A percentile compares a stretch with the other conserved stretches of the same genome.
These are phyloP conservation scores for Eulemur rufifrons DNA, from an alignment of 2,113 vertebrate genomes.

Conservation along the genomic window DNA sequence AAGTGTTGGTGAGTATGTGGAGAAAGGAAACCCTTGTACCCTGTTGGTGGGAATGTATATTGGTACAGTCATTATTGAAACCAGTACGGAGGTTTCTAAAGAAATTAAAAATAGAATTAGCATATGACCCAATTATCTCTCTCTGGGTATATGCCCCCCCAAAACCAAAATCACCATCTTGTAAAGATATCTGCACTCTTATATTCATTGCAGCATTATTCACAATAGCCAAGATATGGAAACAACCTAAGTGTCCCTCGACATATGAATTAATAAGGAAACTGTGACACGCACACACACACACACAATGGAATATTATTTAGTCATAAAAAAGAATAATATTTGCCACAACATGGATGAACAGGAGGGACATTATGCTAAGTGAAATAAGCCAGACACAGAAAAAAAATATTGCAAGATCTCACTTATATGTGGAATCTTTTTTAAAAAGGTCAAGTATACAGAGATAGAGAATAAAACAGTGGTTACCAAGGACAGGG, in stretches of 20 bases:
- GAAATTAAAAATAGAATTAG: background rate
- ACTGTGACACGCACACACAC: background rate
- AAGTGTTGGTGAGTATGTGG: background rate
- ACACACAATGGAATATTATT: background rate
- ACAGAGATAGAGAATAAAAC: background rate
- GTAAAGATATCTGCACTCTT: background rate
- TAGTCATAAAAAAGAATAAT: background rate
- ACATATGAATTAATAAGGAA: no score
- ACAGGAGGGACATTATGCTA: background rate
- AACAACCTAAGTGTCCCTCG: background rate
- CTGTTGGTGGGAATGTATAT: background rate
- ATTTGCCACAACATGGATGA: background rate
- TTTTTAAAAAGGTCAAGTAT: background rate
- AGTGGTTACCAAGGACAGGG: background rate
- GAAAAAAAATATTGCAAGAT: background rate
- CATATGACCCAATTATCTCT: accelerated
- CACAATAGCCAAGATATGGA: background rate
- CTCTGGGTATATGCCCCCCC: background rate
- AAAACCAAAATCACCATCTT: background rate
- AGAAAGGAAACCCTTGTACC: background rate
- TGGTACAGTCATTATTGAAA: background rate
- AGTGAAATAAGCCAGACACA: background rate
- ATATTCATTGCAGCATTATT: background rate
- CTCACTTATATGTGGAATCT: background rate
- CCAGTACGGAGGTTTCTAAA: background rate